These are phyloP conservation scores for Holcopasites calliopsidis DNA, from an alignment of 1,140 invertebrate species.

Conservation along the genomic window DNA sequence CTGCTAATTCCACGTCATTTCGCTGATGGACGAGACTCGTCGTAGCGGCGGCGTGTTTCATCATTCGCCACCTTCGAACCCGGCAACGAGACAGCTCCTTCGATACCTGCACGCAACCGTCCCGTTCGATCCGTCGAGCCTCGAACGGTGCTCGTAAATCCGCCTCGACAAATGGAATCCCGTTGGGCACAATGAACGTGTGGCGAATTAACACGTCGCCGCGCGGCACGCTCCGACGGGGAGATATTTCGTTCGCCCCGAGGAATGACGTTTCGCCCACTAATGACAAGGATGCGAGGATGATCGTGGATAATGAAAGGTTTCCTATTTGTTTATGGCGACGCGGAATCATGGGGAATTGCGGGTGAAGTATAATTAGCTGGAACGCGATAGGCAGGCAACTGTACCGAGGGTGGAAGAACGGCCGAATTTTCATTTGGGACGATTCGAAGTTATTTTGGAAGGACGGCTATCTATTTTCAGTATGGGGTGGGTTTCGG, in stretches of 20 bases:
- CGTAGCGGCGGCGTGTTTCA: conserved; percentile 43
- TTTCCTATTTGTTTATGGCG: too few relatives aligned
- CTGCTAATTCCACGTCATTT: conserved; percentile 58
- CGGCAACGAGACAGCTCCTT: conserved; percentile 37
- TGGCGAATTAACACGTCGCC: conserved; percentile 35
- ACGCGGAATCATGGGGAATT: too few relatives aligned
- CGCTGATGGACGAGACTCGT: conserved; percentile 48
- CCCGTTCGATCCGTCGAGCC: not conserved
- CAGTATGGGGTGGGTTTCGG: too few relatives aligned
- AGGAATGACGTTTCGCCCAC: not conserved
- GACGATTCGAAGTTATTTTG: too few relatives aligned
- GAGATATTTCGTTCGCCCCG: not conserved
- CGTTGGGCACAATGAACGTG: conserved; percentile 8
- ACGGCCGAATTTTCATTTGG: too few relatives aligned
- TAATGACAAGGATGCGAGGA: too few relatives aligned
- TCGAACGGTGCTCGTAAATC: conserved; percentile 9
- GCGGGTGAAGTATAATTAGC: too few relatives aligned
- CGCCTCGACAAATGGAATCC: conserved; percentile 18
- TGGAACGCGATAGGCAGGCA: too few relatives aligned
- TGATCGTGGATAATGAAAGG: too few relatives aligned
- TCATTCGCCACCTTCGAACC: conserved; percentile 52
- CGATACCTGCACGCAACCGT: conserved; percentile 45
- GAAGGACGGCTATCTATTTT: too few relatives aligned
- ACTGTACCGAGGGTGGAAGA: too few relatives aligned
- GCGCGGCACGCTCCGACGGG: not conserved